Evolutionary conservation across 1,140 invertebrate species (phyloP).

Genomic region (Scylla paramamosain): DNA sequence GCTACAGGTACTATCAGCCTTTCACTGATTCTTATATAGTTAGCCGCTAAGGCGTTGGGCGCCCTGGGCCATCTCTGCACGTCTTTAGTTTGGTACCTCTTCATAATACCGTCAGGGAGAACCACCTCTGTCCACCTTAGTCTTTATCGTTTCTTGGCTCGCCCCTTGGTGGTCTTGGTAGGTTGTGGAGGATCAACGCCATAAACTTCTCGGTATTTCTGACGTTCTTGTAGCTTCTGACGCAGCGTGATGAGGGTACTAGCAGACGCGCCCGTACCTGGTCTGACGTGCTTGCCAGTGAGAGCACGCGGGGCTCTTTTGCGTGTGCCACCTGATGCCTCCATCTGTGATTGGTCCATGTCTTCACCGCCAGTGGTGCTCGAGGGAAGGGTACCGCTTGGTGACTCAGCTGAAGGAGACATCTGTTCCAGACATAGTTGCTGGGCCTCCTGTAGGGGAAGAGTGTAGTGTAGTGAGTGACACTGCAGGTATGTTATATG

Average conservation of each 20-base stretch:
- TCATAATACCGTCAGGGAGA: too few relatives aligned
- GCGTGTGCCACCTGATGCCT: slow-evolving; percentile 60
- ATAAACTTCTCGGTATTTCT: slow-evolving; percentile 75
- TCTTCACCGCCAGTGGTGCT: slow-evolving; percentile 63
- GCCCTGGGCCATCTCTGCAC: too few relatives aligned
- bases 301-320: slow-evolving; percentile 81
- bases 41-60: neutral
- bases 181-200: slow-evolving; percentile 57
- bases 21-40: neutral
- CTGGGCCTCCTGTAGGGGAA: slow-evolving; percentile 5
- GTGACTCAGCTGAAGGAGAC: slow-evolving; percentile 37
- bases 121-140: too few relatives aligned
- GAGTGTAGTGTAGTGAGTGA: neutral
- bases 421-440: slow-evolving; percentile 22
- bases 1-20: neutral
- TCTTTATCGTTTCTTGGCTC: slow-evolving; percentile 53
- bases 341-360: slow-evolving; percentile 30
- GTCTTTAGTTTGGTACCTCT: too few relatives aligned
- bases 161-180: slow-evolving; percentile 34
- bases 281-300: slow-evolving; percentile 81
- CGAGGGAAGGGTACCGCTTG: slow-evolving; percentile 52
- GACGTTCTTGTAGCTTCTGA: slow-evolving; percentile 81
- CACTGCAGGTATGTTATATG: neutral
- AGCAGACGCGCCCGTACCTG: slow-evolving; percentile 82
- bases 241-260: slow-evolving; percentile 81